These are phyloP conservation scores for Drosophila yooni DNA, from an alignment of 2,888 invertebrate genomes.

Conservation along the genomic window DNA sequence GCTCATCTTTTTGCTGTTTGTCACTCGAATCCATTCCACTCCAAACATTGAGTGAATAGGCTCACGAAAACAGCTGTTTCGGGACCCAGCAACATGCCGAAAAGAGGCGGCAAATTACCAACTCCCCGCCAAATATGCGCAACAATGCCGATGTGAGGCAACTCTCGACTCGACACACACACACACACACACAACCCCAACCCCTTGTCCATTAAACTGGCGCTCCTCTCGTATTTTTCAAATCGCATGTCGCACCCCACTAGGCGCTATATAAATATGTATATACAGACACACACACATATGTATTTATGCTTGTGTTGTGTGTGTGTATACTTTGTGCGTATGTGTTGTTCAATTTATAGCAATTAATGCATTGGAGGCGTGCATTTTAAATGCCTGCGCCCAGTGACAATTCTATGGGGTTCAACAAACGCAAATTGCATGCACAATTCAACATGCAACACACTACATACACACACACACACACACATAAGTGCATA, in stretches of 20 bases:
- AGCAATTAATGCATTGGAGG: constrained; percentile 59
- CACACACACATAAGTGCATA: neutral
- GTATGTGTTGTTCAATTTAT: constrained; percentile 51
- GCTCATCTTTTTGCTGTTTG: neutral
- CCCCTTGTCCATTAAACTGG: neutral
- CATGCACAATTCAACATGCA: constrained; percentile 26
- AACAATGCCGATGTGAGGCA: constrained; percentile 44
- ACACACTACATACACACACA: constrained; percentile 2
- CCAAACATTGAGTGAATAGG: constrained; percentile 33
- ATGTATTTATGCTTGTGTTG: neutral
- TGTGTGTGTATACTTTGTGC: constrained; percentile 1
- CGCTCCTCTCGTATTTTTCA: constrained; percentile 9
- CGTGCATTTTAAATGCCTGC: constrained; percentile 55
- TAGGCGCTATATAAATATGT: constrained; percentile 17
- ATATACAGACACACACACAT: neutral
- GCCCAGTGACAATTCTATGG: constrained; percentile 55
- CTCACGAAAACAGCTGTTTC: constrained; percentile 47
- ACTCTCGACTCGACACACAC: constrained; percentile 3
- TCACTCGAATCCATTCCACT: constrained; percentile 5
- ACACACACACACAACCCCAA: neutral
- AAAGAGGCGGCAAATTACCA: constrained; percentile 48
- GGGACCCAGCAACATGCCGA: constrained; percentile 43
- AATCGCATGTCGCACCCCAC: constrained; percentile 51
- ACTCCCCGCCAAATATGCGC: constrained; percentile 50
- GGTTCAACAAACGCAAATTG: constrained; percentile 62